Evolutionary conservation across 2,797 vertebrate species (phyloP).

Genomic region (Silurus lanzhouensis): DNA sequence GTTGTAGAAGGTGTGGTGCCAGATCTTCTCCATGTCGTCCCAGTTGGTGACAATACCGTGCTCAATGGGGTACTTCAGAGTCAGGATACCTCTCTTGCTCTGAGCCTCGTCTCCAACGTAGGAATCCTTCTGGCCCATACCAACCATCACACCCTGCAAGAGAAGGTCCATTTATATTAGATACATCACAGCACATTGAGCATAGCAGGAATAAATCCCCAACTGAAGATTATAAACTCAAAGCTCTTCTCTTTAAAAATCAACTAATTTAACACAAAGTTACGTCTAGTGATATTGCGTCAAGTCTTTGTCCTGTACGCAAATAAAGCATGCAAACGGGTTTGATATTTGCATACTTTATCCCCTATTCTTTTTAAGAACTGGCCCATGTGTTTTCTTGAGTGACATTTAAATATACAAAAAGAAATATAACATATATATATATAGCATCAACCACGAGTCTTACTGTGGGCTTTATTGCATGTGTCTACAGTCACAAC

Average conservation of each 20-base stretch:
- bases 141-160: slow-evolving; percentile 93
- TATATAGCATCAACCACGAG: too few relatives aligned
- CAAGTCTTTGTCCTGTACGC: neutral
- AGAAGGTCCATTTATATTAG: neutral
- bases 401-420: too few relatives aligned
- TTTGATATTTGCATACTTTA: neutral
- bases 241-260: neutral
- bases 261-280: too few relatives aligned
- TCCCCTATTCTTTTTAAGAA: too few relatives aligned
- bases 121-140: slow-evolving; percentile 98
- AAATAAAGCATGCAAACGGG: neutral
- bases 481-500: too few relatives aligned
- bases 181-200: neutral
- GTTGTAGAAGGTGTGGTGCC: slow-evolving; percentile 95
- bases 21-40: slow-evolving; percentile 89
- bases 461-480: too few relatives aligned
- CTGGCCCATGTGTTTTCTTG: too few relatives aligned
- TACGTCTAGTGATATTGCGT: neutral
- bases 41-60: slow-evolving; percentile 90
- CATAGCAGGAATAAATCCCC: too few relatives aligned
- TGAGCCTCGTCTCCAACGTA: slow-evolving; percentile 98
- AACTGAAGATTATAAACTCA: too few relatives aligned
- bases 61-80: slow-evolving; percentile 96
- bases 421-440: too few relatives aligned
- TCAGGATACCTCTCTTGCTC: slow-evolving; percentile 98